Evolutionary conservation across 2,888 invertebrate genomes (phyloP).

Genomic region (Seira sanloemensis): DNA sequence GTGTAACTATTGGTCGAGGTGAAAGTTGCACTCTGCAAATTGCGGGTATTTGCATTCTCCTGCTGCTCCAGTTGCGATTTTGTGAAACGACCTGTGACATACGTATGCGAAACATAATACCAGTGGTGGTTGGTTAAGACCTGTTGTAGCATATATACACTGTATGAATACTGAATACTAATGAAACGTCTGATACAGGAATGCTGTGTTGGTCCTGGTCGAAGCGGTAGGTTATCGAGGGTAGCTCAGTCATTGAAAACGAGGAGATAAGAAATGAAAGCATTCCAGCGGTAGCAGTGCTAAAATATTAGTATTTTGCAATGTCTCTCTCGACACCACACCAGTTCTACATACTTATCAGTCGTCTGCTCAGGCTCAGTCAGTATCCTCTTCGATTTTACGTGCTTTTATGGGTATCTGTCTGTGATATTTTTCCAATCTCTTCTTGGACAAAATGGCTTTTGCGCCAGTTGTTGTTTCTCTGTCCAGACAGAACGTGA

Average conservation of each 20-base stretch:
- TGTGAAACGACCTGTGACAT: background rate
- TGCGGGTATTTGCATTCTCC: background rate
- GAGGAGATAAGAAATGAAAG: background rate
- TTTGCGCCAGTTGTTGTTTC: too few species aligned
- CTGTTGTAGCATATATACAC: background rate
- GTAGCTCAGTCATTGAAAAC: background rate
- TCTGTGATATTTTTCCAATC: too few species aligned
- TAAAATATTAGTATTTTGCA: too few species aligned
- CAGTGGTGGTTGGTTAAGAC: background rate
- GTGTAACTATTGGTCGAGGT: background rate
- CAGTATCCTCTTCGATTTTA: too few species aligned
- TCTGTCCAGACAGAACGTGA: too few species aligned
- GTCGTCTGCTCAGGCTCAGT: too few species aligned
- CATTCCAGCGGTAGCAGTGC: background rate
- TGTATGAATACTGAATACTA: background rate
- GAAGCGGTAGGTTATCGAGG: background rate
- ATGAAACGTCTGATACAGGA: background rate
- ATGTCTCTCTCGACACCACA: too few species aligned
- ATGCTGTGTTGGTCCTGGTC: background rate
- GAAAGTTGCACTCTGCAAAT: background rate
- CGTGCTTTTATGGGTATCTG: too few species aligned
- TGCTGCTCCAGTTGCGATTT: background rate
- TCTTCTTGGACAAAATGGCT: too few species aligned
- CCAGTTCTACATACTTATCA: too few species aligned
- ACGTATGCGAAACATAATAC: too few species aligned